Conservation (phyloP, 2,888 invertebrate genomes). For the Coenonympha glycerion region DNA sequence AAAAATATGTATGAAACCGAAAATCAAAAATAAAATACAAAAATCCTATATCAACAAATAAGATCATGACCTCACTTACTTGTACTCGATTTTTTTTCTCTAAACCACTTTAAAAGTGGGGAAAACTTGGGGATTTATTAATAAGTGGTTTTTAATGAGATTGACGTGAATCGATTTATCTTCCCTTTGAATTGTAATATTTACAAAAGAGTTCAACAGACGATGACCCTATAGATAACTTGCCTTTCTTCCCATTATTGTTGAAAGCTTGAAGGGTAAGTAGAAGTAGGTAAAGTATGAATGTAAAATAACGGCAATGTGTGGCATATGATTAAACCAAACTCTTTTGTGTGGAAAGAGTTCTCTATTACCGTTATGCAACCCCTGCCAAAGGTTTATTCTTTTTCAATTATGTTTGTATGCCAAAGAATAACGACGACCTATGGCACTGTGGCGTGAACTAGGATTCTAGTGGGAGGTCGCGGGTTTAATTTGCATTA, state of each 20-base stretch:
- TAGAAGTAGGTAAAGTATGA: too few species aligned
- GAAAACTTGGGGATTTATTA: background rate
- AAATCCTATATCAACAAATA: too few species aligned
- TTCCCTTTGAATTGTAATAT: background rate
- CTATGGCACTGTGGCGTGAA: too few species aligned
- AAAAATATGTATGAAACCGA: too few species aligned
- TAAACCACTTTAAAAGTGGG: conserved; percentile 1
- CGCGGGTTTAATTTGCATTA: too few species aligned
- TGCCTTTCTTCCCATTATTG: conserved; percentile 2
- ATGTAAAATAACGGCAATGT: conserved; percentile 1
- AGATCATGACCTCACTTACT: too few species aligned
- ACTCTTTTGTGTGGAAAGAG: background rate
- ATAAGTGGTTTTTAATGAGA: conserved; percentile 4
- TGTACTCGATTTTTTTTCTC: background rate
- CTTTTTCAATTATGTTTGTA: too few species aligned
- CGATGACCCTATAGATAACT: conserved; percentile 8
- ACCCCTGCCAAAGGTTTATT: background rate
- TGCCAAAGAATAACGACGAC: too few species aligned
- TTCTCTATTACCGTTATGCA: background rate
- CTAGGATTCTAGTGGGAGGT: too few species aligned
- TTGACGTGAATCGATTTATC: conserved; percentile 1
- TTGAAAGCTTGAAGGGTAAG: conserved; percentile 10
- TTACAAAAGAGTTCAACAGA: conserved; percentile 4
- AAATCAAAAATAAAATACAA: too few species aligned
- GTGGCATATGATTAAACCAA: background rate